These are phyloP conservation scores for Ladona fulva DNA, from an alignment of 1,140 invertebrate genomes.

Conservation along the genomic window DNA sequence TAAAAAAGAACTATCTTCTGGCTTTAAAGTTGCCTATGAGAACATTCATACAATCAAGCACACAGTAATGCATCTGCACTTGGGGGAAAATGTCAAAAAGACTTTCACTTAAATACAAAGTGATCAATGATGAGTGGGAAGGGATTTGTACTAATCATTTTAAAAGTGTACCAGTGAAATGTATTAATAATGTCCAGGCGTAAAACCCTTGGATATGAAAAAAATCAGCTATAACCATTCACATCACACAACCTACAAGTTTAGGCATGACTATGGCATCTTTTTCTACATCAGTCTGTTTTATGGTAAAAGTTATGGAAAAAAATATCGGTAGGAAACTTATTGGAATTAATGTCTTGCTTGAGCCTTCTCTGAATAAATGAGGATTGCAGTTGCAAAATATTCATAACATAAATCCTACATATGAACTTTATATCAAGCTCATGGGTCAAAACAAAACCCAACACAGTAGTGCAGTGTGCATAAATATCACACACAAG, in stretches of 20 bases:
- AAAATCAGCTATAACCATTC: not conserved
- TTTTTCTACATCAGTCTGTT: not conserved
- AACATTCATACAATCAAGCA: not conserved
- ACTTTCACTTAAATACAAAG: not conserved
- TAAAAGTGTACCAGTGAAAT: not conserved
- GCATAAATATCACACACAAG: not conserved
- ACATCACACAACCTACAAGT: not conserved
- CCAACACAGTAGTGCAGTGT: not conserved
- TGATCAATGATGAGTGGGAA: not conserved
- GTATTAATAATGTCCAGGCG: not conserved
- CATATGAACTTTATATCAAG: not conserved
- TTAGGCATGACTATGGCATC: not conserved
- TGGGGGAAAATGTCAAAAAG: not conserved
- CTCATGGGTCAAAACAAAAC: not conserved
- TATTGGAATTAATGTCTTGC: not conserved
- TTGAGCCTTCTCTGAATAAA: not conserved
- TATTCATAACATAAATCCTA: not conserved
- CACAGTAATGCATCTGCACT: not conserved
- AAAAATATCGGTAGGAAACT: not conserved
- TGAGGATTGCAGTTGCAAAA: not conserved
- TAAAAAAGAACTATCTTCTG: not conserved
- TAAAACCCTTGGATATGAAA: not conserved
- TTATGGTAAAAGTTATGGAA: not conserved
- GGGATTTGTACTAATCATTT: not conserved
- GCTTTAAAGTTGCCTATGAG: not conserved